A percentile compares a stretch with the other conserved stretches of the same genome.
Conservation (phyloP, 92 coral and sea anemone species). For the Epizoanthus ramosus region DNA sequence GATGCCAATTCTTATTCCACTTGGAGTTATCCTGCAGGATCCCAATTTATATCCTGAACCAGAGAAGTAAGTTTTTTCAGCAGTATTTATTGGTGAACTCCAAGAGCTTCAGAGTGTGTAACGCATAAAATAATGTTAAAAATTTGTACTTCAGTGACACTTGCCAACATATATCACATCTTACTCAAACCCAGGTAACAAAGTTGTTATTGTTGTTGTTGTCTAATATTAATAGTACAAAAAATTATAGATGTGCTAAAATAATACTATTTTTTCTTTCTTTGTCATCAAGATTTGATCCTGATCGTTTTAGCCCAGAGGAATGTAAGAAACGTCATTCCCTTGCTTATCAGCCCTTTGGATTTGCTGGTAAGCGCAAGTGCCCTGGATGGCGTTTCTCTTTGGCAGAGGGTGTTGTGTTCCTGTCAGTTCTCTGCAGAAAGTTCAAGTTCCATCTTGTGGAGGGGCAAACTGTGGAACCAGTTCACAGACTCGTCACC, state of each 20-base stretch:
- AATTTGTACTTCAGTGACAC: neutral
- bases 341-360: conserved; percentile 92
- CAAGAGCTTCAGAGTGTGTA: too few species aligned
- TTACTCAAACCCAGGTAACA: neutral
- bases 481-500: conserved; percentile 79
- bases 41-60: conserved; percentile 89
- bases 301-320: conserved; percentile 89
- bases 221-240: too few species aligned
- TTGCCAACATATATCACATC: neutral
- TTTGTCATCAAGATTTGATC: conserved; percentile 85
- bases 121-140: too few species aligned
- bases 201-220: too few species aligned
- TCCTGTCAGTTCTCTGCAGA: conserved; percentile 79
- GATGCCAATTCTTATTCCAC: conserved; percentile 86
- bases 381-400: conserved; percentile 97
- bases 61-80: conserved; percentile 63
- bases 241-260: too few species aligned
- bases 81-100: neutral
- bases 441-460: conserved; percentile 88
- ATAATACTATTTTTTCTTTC: neutral
- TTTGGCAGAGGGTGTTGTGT: conserved; percentile 82
- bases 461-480: conserved; percentile 85
- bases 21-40: conserved; percentile 90
- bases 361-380: conserved; percentile 98
- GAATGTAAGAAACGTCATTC: conserved; percentile 81